Base-by-base conservation (phyloP, 2,797 vertebrate species). In the Rhinogobio ventralis region DNA sequence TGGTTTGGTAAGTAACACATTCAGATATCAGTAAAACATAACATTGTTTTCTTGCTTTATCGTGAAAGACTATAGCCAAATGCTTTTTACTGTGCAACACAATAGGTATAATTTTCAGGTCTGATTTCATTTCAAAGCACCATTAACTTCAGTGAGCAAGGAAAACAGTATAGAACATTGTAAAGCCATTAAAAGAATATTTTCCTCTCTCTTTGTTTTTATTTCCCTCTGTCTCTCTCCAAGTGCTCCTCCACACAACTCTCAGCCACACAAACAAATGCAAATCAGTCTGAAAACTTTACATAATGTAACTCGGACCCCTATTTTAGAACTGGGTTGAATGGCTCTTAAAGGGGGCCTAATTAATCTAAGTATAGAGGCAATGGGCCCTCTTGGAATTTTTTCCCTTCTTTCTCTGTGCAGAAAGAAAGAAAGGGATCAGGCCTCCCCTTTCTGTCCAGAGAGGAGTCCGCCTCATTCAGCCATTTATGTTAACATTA, bases 311-410 rank as follows among this genome's bases (percentile, higher is more conserved):
- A 93, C 93, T 91, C 90, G 95, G 95, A 96, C 95, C 94, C 92
- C 92, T 89, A 91, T 94, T 97, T 91, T 92, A 97, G 94, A 93
- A 93, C 90, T 72, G 46, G 78, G 33, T 93, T 97, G 95, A 97
- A 97, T 96, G 94, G 95, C 92, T 95, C 96, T 96, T 95, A 96
- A 97, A 96, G 93, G 94, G 92, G 91, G 94, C 93, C 96, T 97
- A 97, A 96, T 97, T 97, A 97, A 97, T 96, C 95, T 96, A 96
- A 97, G 96, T 96, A 95, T 93, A 90, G 95, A 95, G 92, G 95
- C 95, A 97, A 96, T 95, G 92, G 95, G 94, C 94, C 95, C 93
- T 93, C 95, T 96, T 92, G 95, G 96, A 96, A 93, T 95, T 96
- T 96, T 94, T 95, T 95, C 93, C 93, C 91, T 91, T 93, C 94